Evolutionary conservation across 2,113 vertebrate genomes (phyloP).

Genomic region (Nerophis ophidion): DNA sequence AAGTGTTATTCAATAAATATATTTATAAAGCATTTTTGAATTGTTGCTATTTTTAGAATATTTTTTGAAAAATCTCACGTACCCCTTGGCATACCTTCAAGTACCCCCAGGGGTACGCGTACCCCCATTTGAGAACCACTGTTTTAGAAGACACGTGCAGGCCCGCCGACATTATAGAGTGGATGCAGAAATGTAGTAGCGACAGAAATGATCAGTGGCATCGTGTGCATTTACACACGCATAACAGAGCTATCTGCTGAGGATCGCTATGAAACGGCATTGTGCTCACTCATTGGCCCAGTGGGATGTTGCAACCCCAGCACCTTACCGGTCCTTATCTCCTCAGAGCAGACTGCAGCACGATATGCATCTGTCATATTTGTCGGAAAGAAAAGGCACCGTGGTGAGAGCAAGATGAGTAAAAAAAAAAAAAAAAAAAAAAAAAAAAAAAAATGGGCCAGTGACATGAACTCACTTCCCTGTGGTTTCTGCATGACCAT

Average conservation of each 20-base stretch:
- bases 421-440: constrained; percentile 11
- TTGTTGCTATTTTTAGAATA: no score
- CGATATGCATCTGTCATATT: constrained; percentile 79
- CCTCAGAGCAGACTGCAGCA: constrained; percentile 66
- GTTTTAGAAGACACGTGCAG: constrained; percentile 24
- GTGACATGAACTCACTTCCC: constrained; percentile 56
- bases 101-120: no score
- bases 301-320: constrained; percentile 76
- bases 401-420: constrained; percentile 62
- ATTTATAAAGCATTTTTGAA: no score
- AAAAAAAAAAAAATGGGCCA: constrained; percentile 34
- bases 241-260: constrained; percentile 58
- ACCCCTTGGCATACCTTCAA: no score
- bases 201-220: constrained; percentile 68
- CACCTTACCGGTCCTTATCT: constrained; percentile 74
- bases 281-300: constrained; percentile 71
- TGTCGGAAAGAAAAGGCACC: constrained; percentile 73
- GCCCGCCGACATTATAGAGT: constrained; percentile 25
- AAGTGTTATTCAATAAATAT: no score
- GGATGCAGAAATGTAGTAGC: constrained; percentile 43
- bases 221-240: constrained; percentile 43
- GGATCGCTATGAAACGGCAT: constrained; percentile 67
- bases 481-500: constrained; percentile 50
- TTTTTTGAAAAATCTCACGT: no score
- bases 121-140: no score